Conservation (phyloP, 2,888 invertebrate genomes). For the Sarcophaga subvicina region DNA sequence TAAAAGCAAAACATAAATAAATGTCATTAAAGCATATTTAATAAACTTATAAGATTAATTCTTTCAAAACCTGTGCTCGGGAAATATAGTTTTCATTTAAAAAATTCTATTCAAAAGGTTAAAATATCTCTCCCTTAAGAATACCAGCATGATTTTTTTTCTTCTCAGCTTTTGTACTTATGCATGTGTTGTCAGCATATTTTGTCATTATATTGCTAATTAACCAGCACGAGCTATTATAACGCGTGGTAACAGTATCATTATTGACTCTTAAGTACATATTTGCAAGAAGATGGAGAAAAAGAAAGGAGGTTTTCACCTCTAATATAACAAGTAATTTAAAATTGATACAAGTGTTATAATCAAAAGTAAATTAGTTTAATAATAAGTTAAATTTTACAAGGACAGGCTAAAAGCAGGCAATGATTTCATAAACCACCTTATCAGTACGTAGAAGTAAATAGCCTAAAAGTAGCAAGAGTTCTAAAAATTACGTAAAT, state of each 20-base stretch:
- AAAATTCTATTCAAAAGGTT: too few species aligned
- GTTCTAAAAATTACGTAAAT: too few species aligned
- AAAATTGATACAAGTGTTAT: constrained; percentile 43
- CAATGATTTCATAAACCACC: neutral
- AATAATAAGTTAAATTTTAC: constrained; percentile 17
- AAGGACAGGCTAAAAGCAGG: neutral
- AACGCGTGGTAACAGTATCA: constrained; percentile 35
- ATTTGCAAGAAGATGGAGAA: too few species aligned
- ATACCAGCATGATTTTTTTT: neutral
- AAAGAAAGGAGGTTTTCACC: neutral
- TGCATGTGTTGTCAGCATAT: constrained; percentile 48
- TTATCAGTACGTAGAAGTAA: too few species aligned
- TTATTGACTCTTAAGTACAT: constrained; percentile 13
- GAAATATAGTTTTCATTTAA: too few species aligned
- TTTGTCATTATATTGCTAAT: constrained; percentile 62
- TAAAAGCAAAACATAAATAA: constrained; percentile 69
- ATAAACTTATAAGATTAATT: constrained; percentile 66
- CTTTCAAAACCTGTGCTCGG: neutral
- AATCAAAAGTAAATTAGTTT: constrained; percentile 24
- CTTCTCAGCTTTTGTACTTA: constrained; percentile 37
- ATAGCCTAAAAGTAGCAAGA: too few species aligned
- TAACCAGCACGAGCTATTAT: constrained; percentile 12
- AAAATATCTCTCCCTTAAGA: neutral
- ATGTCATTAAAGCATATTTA: constrained; percentile 72
- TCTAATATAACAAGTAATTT: constrained; percentile 17